Evolutionary conservation across 1,140 invertebrate genomes (phyloP), one percentile per base, ranked within the genome.

Genomic region (Drosophila triauraria): DNA sequence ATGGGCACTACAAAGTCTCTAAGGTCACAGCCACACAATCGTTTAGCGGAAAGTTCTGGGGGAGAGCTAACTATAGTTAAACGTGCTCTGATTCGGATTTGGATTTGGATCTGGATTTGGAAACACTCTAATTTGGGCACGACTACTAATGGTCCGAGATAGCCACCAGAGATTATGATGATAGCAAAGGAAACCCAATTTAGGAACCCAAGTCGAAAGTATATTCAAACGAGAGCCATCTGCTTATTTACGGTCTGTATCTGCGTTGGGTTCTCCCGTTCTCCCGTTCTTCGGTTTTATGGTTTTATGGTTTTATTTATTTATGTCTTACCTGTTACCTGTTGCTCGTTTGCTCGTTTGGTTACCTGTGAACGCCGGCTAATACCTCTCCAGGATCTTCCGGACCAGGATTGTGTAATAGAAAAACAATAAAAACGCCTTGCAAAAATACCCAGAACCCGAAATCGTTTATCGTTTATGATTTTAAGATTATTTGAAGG

Each of bases 21-120:
- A 75, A 75, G 71, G 71, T 62, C 53, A 25, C 20, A 38, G 51
- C 51, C 67, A 46, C 32, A 74, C 70, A 54, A 75, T 75, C 70
- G 43, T 56, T 75, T 75, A 48, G 70, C 71, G 70, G 70, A 75
- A 70, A 74, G 69, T 75, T 75, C 50, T 75, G 25, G 38, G 27
- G 35, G 35, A n/a, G 8, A 15, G 68, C 56, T 74, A 53, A 48
- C 32, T 53, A 20, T 20, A 53, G 58, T 63, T 62, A 75, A 63
- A 48, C 70, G 70, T 75, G 71, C 70, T 75, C 43, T 75, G 58
- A 75, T 75, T 54, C 2, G 20, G 53, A 15, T 42, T 54, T 56
- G 57, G 42, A 61, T 72, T 44, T 54, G 58, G 69, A 62, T 38
- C 4, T 75, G 57, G 48, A 62, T 74, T 75, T 75, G 58, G 71